phyloP scores from a whole-genome alignment of 2,113 vertebrate species.

The Agapornis roseicollis region DNA sequence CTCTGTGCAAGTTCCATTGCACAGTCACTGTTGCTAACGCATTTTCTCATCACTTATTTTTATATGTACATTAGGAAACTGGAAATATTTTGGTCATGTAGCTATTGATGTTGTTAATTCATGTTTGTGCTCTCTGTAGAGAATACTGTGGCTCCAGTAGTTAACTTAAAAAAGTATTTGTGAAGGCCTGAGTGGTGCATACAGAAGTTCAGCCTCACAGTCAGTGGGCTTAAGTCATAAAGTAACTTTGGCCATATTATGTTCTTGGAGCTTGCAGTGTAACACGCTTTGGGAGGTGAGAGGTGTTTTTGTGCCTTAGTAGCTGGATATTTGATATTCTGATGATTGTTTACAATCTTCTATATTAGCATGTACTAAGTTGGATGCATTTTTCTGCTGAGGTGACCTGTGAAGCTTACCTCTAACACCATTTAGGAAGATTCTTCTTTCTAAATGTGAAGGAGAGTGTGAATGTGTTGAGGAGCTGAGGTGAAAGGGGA shows the following conservation, averaged over 20 bases:
- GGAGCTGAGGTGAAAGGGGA: slow-evolving; percentile 21
- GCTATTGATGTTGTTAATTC: background rate
- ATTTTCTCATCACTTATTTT: background rate
- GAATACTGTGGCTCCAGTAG: background rate
- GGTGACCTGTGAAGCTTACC: background rate
- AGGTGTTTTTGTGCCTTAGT: background rate
- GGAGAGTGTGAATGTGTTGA: background rate
- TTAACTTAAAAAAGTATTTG: background rate
- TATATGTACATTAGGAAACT: background rate
- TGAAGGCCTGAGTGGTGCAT: accelerated
- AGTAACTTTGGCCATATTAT: accelerated
- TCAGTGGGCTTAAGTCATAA: background rate
- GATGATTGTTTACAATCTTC: background rate
- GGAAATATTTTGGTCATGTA: background rate
- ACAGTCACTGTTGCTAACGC: background rate
- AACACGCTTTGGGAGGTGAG: accelerated
- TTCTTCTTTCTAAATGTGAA: background rate
- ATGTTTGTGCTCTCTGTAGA: background rate
- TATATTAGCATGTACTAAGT: accelerated
- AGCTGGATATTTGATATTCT: background rate
- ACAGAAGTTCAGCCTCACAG: background rate
- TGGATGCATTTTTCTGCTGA: background rate
- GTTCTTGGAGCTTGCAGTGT: background rate
- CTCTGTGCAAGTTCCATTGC: background rate
- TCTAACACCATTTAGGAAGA: background rate